These are phyloP conservation scores for Hylomyscus alleni DNA, from an alignment of 2,797 vertebrate genomes.

Conservation along the genomic window DNA sequence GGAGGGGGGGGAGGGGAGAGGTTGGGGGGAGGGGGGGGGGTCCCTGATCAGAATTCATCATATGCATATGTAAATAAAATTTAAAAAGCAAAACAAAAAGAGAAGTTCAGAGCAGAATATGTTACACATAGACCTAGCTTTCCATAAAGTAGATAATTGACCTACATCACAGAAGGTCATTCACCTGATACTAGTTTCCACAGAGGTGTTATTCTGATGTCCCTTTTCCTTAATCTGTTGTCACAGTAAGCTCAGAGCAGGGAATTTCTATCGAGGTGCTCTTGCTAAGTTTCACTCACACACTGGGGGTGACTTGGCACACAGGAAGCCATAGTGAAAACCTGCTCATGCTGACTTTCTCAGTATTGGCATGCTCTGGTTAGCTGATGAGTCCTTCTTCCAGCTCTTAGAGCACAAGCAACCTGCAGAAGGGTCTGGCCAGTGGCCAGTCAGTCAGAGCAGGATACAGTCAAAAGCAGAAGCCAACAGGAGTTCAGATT, in stretches of 20 bases:
- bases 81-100: neutral
- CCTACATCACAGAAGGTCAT: neutral
- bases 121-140: neutral
- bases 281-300: neutral
- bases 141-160: neutral
- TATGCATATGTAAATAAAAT: neutral
- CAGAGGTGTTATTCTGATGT: neutral
- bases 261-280: neutral
- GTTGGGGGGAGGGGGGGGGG: no score
- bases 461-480: conserved; percentile 73
- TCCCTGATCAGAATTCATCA: neutral
- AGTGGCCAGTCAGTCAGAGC: conserved; percentile 68
- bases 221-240: neutral
- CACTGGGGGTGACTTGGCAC: neutral
- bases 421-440: conserved; percentile 47
- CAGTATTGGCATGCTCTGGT: conserved; percentile 71
- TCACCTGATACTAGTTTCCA: neutral
- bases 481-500: conserved; percentile 47
- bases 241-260: neutral
- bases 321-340: conserved; percentile 20
- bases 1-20: no score
- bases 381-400: conserved; percentile 69
- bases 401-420: conserved; percentile 49
- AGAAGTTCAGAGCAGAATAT: neutral
- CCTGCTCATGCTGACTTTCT: conserved; percentile 79